These are phyloP conservation scores for Sparidentex hasta DNA, from an alignment of 2,797 vertebrate genomes.

Conservation along the genomic window DNA sequence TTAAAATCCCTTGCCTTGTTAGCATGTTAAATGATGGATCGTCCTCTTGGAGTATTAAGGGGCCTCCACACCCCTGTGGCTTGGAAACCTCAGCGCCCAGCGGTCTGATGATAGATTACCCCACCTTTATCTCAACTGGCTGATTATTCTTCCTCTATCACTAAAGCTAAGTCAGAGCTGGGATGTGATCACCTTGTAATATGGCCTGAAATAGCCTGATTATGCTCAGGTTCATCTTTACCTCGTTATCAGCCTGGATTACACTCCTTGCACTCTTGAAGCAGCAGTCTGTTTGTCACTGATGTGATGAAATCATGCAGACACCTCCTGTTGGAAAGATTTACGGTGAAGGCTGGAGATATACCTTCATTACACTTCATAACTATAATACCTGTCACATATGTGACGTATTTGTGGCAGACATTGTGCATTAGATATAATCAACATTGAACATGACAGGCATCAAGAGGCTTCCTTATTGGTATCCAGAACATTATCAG, in stretches of 20 bases:
- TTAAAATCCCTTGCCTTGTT: constrained; percentile 79
- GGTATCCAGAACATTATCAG: constrained; percentile 22
- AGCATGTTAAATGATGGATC: constrained; percentile 84
- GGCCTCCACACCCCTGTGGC: constrained; percentile 36
- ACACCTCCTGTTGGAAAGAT: constrained; percentile 26
- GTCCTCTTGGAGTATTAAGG: constrained; percentile 56
- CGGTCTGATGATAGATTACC: constrained; percentile 78
- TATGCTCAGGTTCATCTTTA: constrained; percentile 57
- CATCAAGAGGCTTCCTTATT: constrained; percentile 42
- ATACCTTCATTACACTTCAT: constrained; percentile 8
- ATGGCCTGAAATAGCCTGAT: constrained; percentile 67
- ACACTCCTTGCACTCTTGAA: constrained; percentile 29
- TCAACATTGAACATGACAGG: constrained; percentile 28
- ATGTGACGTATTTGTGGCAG: constrained; percentile 19
- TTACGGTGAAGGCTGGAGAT: not conserved
- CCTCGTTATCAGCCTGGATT: constrained; percentile 50
- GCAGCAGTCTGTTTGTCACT: constrained; percentile 20
- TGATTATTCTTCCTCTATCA: constrained; percentile 76
- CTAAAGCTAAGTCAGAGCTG: constrained; percentile 36
- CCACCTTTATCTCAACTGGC: constrained; percentile 71
- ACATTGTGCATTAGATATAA: constrained; percentile 33
- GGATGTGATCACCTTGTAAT: constrained; percentile 62
- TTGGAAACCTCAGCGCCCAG: constrained; percentile 58
- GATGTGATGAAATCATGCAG: not conserved
- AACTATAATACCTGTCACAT: constrained; percentile 8